These are phyloP conservation scores for Calameuta pallipes DNA, from an alignment of 2,888 invertebrate species.

Conservation along the genomic window DNA sequence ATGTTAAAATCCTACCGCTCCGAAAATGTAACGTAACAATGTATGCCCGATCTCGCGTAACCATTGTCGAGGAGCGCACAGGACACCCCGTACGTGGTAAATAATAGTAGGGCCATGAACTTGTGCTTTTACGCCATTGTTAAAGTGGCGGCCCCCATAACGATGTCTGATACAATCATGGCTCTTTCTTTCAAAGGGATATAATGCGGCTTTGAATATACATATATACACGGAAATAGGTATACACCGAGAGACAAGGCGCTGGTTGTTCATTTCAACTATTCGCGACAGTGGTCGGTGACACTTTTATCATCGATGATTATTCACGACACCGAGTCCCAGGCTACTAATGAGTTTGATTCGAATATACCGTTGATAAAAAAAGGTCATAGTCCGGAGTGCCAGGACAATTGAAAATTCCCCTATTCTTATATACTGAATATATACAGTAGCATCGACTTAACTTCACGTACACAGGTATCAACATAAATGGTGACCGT, in stretches of 20 bases:
- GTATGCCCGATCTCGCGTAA: slow-evolving; percentile 50
- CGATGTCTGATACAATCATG: slow-evolving; percentile 18
- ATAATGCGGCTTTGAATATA: slow-evolving; percentile 30
- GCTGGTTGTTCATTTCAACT: neutral
- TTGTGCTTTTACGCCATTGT: slow-evolving; percentile 55
- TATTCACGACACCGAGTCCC: neutral
- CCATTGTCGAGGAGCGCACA: slow-evolving; percentile 38
- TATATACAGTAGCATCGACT: neutral
- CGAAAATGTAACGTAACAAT: slow-evolving; percentile 48
- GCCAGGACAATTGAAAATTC: neutral
- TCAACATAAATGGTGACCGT: neutral
- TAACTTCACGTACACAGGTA: neutral
- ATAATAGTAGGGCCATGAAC: slow-evolving; percentile 59
- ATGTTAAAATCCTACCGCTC: slow-evolving; percentile 4
- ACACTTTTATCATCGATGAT: neutral
- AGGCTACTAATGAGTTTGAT: neutral
- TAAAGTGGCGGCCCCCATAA: slow-evolving; percentile 23
- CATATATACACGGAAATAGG: neutral
- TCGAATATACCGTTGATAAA: neutral
- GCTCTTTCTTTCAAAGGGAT: slow-evolving; percentile 26
- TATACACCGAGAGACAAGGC: neutral
- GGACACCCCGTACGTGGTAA: slow-evolving; percentile 46
- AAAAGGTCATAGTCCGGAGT: neutral
- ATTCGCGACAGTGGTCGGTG: neutral
- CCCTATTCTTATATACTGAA: neutral